phyloP scores from a whole-genome alignment of 2,888 invertebrate species.

The Melanargia galathea region DNA sequence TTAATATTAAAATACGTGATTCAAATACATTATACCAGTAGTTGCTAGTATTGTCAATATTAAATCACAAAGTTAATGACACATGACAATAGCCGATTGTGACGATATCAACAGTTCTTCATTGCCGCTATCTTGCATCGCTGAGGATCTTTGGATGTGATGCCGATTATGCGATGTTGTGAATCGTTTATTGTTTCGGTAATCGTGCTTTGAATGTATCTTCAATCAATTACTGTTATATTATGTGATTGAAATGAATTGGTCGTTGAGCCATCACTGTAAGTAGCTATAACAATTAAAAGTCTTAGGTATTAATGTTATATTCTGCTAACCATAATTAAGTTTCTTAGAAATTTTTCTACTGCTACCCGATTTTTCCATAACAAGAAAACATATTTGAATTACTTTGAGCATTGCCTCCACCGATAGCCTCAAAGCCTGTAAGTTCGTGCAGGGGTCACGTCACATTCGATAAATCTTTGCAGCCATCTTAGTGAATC shows the following conservation, averaged over 20 bases:
- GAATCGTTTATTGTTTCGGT: constrained; percentile 56
- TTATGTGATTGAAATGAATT: neutral
- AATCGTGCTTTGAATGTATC: constrained; percentile 55
- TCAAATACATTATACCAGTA: neutral
- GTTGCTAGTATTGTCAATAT: constrained; percentile 18
- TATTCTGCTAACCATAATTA: too few species aligned
- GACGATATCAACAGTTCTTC: constrained; percentile 50
- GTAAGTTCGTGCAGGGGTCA: constrained; percentile 49
- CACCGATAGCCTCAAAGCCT: constrained; percentile 41
- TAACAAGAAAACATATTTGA: neutral
- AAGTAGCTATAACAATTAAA: too few species aligned
- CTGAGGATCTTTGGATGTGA: constrained; percentile 51
- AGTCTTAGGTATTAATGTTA: too few species aligned
- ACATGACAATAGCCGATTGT: constrained; percentile 53
- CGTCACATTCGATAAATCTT: constrained; percentile 46
- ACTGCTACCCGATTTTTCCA: too few species aligned
- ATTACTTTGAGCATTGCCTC: constrained; percentile 7
- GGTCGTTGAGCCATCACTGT: too few species aligned
- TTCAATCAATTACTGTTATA: constrained; percentile 41
- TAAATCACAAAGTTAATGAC: constrained; percentile 46
- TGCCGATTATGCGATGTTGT: constrained; percentile 51
- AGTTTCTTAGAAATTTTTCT: too few species aligned
- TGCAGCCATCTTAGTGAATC: constrained; percentile 64
- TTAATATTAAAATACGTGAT: neutral
- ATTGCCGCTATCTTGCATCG: constrained; percentile 50